Percentiles rank a stretch among this genome's conserved stretches.
phyloP scores from a whole-genome alignment of 2,888 invertebrate species.

The Dryobotodes eremita region DNA sequence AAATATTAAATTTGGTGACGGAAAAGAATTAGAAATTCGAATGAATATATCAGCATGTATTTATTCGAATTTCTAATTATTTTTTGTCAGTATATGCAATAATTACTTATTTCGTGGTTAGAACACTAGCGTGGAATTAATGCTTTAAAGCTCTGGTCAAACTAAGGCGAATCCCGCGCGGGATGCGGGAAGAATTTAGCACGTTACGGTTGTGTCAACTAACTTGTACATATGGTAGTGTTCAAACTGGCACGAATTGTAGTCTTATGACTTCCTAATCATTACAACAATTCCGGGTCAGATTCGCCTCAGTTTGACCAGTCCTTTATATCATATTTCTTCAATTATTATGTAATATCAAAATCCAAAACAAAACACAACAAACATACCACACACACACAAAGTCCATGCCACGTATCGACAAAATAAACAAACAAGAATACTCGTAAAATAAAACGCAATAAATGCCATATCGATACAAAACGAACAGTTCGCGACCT shows the following conservation, averaged over 20 bases:
- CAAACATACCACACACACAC: slow-evolving; percentile 2
- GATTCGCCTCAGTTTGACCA: too few species aligned
- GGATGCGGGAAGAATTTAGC: not conserved
- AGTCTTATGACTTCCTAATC: not conserved
- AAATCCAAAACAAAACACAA: not conserved
- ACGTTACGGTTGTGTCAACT: not conserved
- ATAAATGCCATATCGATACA: slow-evolving; percentile 61
- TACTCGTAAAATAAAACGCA: slow-evolving; percentile 56
- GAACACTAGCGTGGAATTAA: not conserved
- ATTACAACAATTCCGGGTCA: too few species aligned
- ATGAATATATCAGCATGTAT: not conserved
- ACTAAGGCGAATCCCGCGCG: not conserved
- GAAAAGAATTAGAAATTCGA: too few species aligned
- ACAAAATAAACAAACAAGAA: slow-evolving; percentile 52
- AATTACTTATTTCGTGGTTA: not conserved
- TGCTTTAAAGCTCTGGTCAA: not conserved
- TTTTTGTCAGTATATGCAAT: not conserved
- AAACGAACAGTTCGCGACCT: slow-evolving; percentile 57
- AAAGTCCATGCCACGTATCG: slow-evolving; percentile 17
- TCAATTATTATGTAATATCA: not conserved
- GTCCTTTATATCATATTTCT: not conserved
- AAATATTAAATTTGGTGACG: too few species aligned
- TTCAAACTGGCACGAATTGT: not conserved
- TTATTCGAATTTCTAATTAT: not conserved
- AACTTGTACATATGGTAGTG: not conserved